Percentiles rank a stretch among this genome's conserved stretches.
Conservation (phyloP, 2,797 vertebrate species). For the Adrianichthys oophorus region DNA sequence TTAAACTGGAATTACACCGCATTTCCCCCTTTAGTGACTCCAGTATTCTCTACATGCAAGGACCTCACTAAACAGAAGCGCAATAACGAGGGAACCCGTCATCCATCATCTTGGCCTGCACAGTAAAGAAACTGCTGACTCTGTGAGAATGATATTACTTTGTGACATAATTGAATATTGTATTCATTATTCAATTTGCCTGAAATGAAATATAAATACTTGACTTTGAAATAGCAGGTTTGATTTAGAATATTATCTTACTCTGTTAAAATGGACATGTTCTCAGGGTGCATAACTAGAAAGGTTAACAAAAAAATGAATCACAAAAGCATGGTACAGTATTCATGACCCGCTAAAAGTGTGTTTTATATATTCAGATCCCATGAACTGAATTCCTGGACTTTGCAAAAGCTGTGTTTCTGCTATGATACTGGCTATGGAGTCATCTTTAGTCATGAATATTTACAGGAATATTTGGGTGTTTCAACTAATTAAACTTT, state of each 20-base stretch:
- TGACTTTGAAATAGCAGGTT: conserved; percentile 7
- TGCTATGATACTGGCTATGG: no score
- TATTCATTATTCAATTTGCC: conserved; percentile 27
- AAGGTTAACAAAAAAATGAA: neutral
- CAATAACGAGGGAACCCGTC: neutral
- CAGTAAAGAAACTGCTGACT: conserved; percentile 18
- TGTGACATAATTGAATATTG: conserved; percentile 1
- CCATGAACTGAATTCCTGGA: no score
- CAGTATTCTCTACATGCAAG: conserved; percentile 6
- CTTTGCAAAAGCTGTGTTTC: no score
- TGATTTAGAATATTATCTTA: neutral
- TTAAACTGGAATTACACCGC: conserved; percentile 5
- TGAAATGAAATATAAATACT: conserved; percentile 12
- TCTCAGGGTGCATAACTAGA: neutral
- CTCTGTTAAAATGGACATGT: neutral
- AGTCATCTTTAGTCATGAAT: no score
- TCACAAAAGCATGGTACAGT: neutral
- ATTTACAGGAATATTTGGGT: no score
- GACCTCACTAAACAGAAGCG: neutral
- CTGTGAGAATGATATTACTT: conserved; percentile 10
- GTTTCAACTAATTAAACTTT: no score
- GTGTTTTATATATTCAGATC: no score
- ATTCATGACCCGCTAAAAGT: no score
- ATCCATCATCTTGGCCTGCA: conserved; percentile 1
- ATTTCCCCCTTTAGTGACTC: neutral